Evolutionary conservation across 2,888 invertebrate species (phyloP).

Genomic region (Lacanobia oleracea): DNA sequence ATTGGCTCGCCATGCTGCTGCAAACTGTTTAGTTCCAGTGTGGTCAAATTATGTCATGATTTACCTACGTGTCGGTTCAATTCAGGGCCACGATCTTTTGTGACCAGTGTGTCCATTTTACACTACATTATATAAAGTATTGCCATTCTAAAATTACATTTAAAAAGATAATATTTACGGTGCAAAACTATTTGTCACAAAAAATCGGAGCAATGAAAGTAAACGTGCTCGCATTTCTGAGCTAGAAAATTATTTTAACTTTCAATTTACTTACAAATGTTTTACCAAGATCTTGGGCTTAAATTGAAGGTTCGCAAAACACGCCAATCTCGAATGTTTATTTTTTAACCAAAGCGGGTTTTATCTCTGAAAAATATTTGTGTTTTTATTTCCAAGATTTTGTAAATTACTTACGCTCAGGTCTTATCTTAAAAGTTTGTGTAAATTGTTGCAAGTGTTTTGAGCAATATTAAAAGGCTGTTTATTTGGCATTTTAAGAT

Average conservation of each 20-base stretch:
- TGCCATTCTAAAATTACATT: constrained; percentile 23
- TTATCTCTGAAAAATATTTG: constrained; percentile 52
- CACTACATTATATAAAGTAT: constrained; percentile 23
- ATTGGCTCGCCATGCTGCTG: constrained; percentile 33
- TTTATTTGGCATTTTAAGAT: constrained; percentile 27
- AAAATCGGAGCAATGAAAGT: constrained; percentile 62
- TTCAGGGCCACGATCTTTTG: constrained; percentile 55
- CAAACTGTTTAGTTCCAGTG: constrained; percentile 39
- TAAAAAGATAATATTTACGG: constrained; percentile 13
- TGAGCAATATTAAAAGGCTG: constrained; percentile 12
- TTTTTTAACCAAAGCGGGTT: constrained; percentile 44
- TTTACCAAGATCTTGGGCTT: constrained; percentile 19
- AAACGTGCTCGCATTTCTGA: constrained; percentile 48
- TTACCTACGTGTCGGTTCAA: constrained; percentile 48
- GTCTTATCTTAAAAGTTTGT: constrained; percentile 47
- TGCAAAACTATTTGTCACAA: constrained; percentile 45
- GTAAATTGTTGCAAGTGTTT: constrained; percentile 18
- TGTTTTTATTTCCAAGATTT: constrained; percentile 46
- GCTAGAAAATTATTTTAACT: constrained; percentile 54
- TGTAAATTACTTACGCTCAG: constrained; percentile 28
- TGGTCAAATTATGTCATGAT: constrained; percentile 60
- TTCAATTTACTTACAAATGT: constrained; percentile 50
- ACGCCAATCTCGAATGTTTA: constrained; percentile 40
- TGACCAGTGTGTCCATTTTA: constrained; percentile 34
- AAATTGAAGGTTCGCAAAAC: constrained; percentile 30